Conservation (phyloP, 2,797 vertebrate genomes). For the Malurus splendens region DNA sequence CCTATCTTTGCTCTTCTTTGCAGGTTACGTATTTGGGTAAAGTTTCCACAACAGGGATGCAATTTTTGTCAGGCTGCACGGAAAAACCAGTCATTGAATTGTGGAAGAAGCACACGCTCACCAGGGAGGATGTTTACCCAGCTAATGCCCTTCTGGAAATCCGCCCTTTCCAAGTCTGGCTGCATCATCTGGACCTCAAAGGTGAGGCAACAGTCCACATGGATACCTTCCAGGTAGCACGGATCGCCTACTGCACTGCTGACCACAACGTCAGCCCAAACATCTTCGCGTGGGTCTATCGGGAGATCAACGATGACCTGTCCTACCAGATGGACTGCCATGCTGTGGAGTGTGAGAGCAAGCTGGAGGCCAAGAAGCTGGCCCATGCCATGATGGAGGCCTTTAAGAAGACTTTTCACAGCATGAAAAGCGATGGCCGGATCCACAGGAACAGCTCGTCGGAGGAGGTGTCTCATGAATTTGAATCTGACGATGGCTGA, state of each 20-base stretch:
- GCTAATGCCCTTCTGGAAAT: slow-evolving; percentile 90
- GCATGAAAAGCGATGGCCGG: slow-evolving; percentile 95
- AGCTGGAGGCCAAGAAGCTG: slow-evolving; percentile 97
- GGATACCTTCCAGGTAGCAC: slow-evolving; percentile 98
- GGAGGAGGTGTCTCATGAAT: slow-evolving; percentile 87
- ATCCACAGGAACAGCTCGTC: slow-evolving; percentile 93
- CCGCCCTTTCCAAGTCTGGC: slow-evolving; percentile 94
- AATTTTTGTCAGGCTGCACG: slow-evolving; percentile 94
- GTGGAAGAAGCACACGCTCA: slow-evolving; percentile 80
- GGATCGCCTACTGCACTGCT: slow-evolving; percentile 97
- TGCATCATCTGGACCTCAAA: slow-evolving; percentile 89
- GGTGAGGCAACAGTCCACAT: slow-evolving; percentile 88
- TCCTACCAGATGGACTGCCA: slow-evolving; percentile 99
- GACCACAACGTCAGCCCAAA: slow-evolving; percentile 93
- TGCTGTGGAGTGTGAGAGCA: slow-evolving; percentile 94
- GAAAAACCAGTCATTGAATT: slow-evolving; percentile 93
- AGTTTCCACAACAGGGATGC: slow-evolving; percentile 88
- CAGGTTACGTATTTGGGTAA: slow-evolving; percentile 97
- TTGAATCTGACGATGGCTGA: slow-evolving; percentile 94
- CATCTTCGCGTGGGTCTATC: slow-evolving; percentile 96
- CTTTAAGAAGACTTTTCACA: slow-evolving; percentile 98
- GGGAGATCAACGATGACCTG: slow-evolving; percentile 97
- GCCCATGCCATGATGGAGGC: slow-evolving; percentile 99
- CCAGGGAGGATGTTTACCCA: slow-evolving; percentile 78
- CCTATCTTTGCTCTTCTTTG: slow-evolving; percentile 32